phyloP scores from a whole-genome alignment of 2,888 invertebrate species.

The Microctonus hyperodae region DNA sequence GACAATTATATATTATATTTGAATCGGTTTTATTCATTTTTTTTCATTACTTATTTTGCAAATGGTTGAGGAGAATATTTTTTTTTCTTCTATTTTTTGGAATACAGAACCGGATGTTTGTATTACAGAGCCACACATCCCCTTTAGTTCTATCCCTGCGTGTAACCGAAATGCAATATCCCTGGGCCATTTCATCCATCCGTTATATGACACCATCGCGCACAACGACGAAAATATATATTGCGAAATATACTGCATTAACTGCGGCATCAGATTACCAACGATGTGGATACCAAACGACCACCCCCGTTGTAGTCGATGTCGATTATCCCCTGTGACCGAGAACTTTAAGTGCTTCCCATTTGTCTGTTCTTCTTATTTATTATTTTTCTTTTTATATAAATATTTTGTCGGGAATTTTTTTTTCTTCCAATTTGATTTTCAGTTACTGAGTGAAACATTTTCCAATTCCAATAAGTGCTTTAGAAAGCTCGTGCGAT shows the following conservation, averaged over 20 bases:
- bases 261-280: conserved; percentile 25
- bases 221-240: conserved; percentile 35
- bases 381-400: neutral
- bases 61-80: neutral
- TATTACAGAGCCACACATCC: conserved; percentile 42
- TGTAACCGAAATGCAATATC: conserved; percentile 56
- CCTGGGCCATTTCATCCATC: conserved; percentile 41
- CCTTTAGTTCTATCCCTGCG: conserved; percentile 41
- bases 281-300: conserved; percentile 8
- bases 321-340: neutral
- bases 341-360: conserved; percentile 28
- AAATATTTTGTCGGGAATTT: neutral
- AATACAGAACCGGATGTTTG: conserved; percentile 28
- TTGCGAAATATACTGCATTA: conserved; percentile 38
- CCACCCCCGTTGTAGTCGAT: conserved; percentile 4
- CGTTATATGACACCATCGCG: conserved; percentile 52
- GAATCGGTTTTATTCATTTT: neutral
- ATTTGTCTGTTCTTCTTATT: neutral
- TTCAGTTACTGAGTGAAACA: neutral
- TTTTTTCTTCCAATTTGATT: neutral
- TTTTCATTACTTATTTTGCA: neutral
- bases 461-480: too few relatives aligned
- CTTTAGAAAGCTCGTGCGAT: too few relatives aligned
- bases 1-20: neutral
- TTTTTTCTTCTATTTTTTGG: conserved; percentile 7